Percentiles rank a stretch among this genome's conserved stretches.
These are phyloP conservation scores for Bubo scandiacus DNA, from an alignment of 2,113 vertebrate genomes.

Conservation along the genomic window DNA sequence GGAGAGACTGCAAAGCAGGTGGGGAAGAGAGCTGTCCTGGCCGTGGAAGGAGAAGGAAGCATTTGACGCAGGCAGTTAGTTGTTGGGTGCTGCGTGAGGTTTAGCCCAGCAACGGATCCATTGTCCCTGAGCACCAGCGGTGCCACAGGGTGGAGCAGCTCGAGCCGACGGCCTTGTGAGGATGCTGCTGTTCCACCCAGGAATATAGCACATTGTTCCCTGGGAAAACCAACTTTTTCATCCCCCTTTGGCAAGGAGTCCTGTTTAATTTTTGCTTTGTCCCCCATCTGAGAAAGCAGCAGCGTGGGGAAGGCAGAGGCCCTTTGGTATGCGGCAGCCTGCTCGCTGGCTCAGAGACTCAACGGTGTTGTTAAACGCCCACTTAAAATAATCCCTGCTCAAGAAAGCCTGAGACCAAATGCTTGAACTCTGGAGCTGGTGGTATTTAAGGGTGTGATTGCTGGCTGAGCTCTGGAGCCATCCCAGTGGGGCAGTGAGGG, in stretches of 20 bases:
- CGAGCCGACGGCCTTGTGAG: rapidly evolving
- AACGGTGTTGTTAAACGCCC: background rate
- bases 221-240: background rate
- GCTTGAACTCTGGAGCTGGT: background rate
- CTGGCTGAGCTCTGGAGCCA: background rate
- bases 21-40: background rate
- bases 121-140: background rate
- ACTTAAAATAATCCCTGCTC: background rate
- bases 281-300: background rate
- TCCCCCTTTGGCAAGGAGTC: background rate
- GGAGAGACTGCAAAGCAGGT: background rate
- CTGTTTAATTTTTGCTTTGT: background rate
- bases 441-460: background rate
- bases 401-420: background rate
- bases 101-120: background rate
- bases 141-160: background rate
- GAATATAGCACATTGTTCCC: background rate
- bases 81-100: background rate
- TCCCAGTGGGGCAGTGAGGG: background rate
- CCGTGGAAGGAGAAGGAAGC: background rate
- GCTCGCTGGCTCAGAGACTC: background rate
- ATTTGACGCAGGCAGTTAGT: background rate
- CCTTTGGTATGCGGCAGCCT: background rate
- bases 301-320: background rate
- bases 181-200: background rate